Percentiles rank a stretch among this genome's conserved stretches.
These are phyloP conservation scores for Hybos culiciformis DNA, from an alignment of 2,888 invertebrate species.

Conservation along the genomic window DNA sequence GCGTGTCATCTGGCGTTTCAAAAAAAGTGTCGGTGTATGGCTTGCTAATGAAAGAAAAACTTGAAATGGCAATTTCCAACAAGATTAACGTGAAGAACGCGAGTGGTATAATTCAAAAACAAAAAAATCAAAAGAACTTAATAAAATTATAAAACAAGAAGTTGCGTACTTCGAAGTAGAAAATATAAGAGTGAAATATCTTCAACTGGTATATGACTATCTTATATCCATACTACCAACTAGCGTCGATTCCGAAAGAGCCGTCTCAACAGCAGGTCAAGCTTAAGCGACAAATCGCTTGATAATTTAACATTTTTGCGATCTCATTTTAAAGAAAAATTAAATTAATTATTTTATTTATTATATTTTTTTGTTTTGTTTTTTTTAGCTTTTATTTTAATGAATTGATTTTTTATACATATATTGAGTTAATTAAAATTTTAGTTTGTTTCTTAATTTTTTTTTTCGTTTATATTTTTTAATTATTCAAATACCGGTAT, in stretches of 20 bases:
- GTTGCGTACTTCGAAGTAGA: neutral
- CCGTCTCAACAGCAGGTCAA: slow-evolving; percentile 6
- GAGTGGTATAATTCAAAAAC: neutral
- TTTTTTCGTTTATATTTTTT: no score
- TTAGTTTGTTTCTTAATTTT: no score
- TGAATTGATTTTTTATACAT: no score
- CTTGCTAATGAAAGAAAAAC: neutral
- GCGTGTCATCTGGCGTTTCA: neutral
- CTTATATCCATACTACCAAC: slow-evolving; percentile 2
- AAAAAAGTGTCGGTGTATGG: neutral
- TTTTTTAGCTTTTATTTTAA: no score
- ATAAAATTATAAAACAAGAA: neutral
- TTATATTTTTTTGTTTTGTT: no score
- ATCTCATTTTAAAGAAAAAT: neutral
- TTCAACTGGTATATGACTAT: neutral
- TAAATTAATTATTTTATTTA: neutral
- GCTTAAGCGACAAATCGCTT: neutral
- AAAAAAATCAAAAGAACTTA: neutral
- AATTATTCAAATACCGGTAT: no score
- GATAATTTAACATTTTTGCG: neutral
- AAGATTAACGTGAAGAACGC: neutral
- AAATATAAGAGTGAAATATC: neutral
- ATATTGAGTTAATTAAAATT: no score
- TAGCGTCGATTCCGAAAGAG: slow-evolving; percentile 3
- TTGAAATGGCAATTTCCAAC: neutral